Base-by-base conservation (phyloP, 37 sponge, comb jelly and placozoan species). In the Aplysina aerophoba region DNA sequence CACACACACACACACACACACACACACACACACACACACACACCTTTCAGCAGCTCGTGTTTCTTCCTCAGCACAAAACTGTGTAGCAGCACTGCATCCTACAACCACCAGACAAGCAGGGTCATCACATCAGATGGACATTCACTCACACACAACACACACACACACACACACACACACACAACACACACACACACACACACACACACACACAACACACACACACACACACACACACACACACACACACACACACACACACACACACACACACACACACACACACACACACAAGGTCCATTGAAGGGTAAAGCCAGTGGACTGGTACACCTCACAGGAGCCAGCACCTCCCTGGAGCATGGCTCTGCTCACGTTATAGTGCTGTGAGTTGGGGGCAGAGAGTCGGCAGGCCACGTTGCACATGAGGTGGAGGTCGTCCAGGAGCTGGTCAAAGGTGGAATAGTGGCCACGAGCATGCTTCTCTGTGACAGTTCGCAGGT, bases 21-120 rank as follows among this genome's bases (percentile, higher is more conserved):
- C 50, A 44, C 50, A 44, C 50, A 44, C 28, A 65, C 28, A 31
- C 31, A 65, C 31, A 28, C 31, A 71, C 30, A 36, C 37, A 35
- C 3, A 75, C 78, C 54, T 50, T 75, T 75, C 38, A 75, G 78
- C 11, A 75, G 78, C n/a, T 31, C 44, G 21, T 41, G 78, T 41
- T 75, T 75, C 78, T 75, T 75, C 53, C 40, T 38, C 22, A 75
- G 54, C 14, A 75, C 54, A 75, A 75, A 75, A 44, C 37, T 75
- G 78, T 87, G 85, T 55, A 94, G 72, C 37, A 80, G 30, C 4
- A 94, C 15, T 17, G 95, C 89, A 71, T 94, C 95, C 89, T 89
- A 77, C 4, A 63, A 1, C 21, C 50, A 35, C 28, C 57, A 60
- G 59, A 59, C 5, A 30, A 21, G 38, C 41, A 56, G 59, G 80